Conservation (phyloP, 2,797 vertebrate species). For the Hippopotamyrus pictus region DNA sequence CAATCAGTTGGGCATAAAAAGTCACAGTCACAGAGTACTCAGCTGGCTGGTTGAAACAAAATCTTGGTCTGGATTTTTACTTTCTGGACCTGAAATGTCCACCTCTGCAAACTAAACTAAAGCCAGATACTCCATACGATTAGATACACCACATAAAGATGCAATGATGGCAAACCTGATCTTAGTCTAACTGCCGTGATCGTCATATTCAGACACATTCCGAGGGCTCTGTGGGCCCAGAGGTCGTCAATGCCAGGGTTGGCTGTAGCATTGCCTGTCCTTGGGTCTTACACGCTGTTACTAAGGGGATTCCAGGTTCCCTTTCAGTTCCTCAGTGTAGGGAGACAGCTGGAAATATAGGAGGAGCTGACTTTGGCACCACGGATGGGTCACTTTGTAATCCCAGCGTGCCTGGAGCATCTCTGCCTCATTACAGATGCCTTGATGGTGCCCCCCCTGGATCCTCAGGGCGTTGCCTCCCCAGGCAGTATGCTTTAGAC, state of each 20-base stretch:
- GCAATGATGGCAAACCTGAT: not conserved
- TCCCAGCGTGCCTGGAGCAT: conserved; percentile 22
- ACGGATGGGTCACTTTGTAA: not conserved
- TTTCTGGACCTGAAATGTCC: no score
- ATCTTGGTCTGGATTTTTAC: no score
- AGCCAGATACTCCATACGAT: not conserved
- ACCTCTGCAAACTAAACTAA: not conserved
- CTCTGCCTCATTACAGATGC: conserved; percentile 26
- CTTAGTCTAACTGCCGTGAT: not conserved
- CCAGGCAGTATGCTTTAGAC: conserved; percentile 26
- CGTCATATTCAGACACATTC: not conserved
- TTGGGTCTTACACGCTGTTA: not conserved
- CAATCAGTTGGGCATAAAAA: no score
- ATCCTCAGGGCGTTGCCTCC: conserved; percentile 10
- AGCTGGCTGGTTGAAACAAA: no score
- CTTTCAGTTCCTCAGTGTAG: not conserved
- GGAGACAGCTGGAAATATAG: not conserved
- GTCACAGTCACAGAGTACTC: no score
- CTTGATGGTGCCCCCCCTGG: not conserved
- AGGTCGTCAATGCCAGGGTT: not conserved
- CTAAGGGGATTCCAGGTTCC: not conserved
- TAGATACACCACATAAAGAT: not conserved
- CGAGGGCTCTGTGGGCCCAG: not conserved
- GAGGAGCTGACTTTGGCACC: not conserved
- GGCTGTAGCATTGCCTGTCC: not conserved